Evolutionary conservation across 2,797 vertebrate species (phyloP).

Genomic region (Enteromius viviparus): DNA sequence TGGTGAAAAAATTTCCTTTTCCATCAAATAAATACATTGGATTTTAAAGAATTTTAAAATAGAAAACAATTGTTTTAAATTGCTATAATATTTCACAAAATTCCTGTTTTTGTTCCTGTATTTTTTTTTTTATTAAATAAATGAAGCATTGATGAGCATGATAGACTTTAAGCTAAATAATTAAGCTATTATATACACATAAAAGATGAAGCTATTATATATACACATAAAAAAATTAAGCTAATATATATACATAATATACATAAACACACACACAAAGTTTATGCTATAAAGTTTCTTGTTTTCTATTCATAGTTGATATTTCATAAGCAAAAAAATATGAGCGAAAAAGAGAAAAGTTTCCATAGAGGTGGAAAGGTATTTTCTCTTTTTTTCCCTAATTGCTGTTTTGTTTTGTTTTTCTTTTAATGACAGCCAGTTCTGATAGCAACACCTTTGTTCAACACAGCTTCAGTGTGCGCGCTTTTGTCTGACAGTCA

Average conservation of each 20-base stretch:
- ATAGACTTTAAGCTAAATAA: background rate
- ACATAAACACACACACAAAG: no score
- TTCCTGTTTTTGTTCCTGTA: no score
- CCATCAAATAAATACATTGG: background rate
- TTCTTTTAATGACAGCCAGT: background rate
- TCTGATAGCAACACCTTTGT: slow-evolving; percentile 1
- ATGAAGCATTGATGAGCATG: background rate
- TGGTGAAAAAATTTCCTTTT: background rate
- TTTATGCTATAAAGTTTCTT: background rate
- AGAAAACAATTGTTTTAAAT: background rate
- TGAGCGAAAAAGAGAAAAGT: background rate
- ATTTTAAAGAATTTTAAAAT: background rate
- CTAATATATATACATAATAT: no score
- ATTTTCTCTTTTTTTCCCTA: background rate
- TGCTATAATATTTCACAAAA: background rate
- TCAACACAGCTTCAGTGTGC: background rate
- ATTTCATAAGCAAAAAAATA: background rate
- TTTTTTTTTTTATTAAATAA: no score
- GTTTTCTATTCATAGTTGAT: background rate
- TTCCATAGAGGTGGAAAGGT: background rate
- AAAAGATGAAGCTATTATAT: no score
- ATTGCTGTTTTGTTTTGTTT: background rate
- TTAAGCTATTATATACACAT: no score
- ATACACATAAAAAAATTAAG: no score
- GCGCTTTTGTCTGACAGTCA: slow-evolving; percentile 8